Evolutionary conservation across 2,113 vertebrate genomes (phyloP).

Genomic region (Gila orcuttii): DNA sequence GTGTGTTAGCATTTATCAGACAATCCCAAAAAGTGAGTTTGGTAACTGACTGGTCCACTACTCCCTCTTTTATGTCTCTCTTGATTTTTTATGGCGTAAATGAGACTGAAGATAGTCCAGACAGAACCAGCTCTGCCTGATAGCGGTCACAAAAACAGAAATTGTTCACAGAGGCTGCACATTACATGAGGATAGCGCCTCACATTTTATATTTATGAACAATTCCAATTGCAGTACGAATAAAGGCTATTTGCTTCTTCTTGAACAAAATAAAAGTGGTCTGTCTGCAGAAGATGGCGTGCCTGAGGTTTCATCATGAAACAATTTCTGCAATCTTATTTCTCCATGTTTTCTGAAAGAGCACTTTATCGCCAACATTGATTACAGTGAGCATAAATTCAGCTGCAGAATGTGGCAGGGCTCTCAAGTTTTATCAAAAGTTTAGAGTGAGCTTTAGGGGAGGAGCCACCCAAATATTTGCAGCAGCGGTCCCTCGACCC

Average conservation of each 20-base stretch:
- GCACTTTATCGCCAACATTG: neutral
- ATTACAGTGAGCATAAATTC: constrained; percentile 4
- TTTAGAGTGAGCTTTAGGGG: too few species aligned
- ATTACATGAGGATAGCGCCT: neutral
- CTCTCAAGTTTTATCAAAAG: too few species aligned
- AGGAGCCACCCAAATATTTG: too few species aligned
- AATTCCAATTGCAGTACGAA: constrained; percentile 2
- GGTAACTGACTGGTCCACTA: neutral
- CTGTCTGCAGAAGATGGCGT: neutral
- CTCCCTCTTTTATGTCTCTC: neutral
- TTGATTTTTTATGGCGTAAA: neutral
- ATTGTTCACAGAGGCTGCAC: neutral
- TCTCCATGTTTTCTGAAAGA: constrained; percentile 10
- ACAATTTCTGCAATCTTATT: neutral
- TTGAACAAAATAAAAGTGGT: constrained; percentile 13
- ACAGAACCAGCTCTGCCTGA: neutral
- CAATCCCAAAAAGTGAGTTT: neutral
- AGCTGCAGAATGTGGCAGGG: neutral
- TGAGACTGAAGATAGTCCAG: neutral
- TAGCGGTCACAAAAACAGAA: neutral
- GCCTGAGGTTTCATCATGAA: neutral
- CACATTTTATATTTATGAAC: constrained; percentile 28
- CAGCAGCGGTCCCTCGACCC: too few species aligned
- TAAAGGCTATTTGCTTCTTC: neutral
- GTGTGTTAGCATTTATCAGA: constrained; percentile 9